Conservation (phyloP, 1,140 invertebrate genomes). For the Monochamus saltuarius region DNA sequence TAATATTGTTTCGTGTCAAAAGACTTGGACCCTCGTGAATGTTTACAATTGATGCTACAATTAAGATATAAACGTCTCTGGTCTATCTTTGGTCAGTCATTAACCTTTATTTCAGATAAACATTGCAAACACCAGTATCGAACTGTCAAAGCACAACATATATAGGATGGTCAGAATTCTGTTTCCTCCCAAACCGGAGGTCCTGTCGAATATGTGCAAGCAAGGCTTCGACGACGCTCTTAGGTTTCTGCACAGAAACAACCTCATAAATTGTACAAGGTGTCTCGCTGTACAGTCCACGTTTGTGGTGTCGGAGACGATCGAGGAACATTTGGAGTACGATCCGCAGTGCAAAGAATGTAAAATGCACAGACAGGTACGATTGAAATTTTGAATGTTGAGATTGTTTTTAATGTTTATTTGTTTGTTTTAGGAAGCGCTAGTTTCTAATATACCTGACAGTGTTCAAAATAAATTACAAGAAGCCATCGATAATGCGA, state of each 20-base stretch:
- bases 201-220: slow-evolving; percentile 92
- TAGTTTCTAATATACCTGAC: slow-evolving; percentile 82
- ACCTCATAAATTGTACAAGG: slow-evolving; percentile 81
- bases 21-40: too few species aligned
- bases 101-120: slow-evolving; percentile 68
- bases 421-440: slow-evolving; percentile 70
- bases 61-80: too few species aligned
- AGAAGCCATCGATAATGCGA: slow-evolving; percentile 87
- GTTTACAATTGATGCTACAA: too few species aligned
- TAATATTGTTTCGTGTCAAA: too few species aligned
- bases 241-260: slow-evolving; percentile 88
- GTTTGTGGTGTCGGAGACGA: slow-evolving; percentile 70
- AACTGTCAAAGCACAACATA: slow-evolving; percentile 88
- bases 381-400: slow-evolving; percentile 21
- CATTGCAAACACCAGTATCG: slow-evolving; percentile 92
- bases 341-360: slow-evolving; percentile 83
- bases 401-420: background rate
- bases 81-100: background rate
- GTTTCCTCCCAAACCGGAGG: slow-evolving; percentile 92
- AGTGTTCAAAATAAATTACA: slow-evolving; percentile 84
- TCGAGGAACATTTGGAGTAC: slow-evolving; percentile 70
- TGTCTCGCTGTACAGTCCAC: slow-evolving; percentile 82
- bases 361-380: slow-evolving; percentile 78
- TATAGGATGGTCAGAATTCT: slow-evolving; percentile 88
- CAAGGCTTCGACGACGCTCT: slow-evolving; percentile 97